A percentile compares a stretch with the other conserved stretches of the same genome.
These are phyloP conservation scores for Lepisosteus osseus DNA, from an alignment of 2,113 vertebrate species.

Conservation along the genomic window DNA sequence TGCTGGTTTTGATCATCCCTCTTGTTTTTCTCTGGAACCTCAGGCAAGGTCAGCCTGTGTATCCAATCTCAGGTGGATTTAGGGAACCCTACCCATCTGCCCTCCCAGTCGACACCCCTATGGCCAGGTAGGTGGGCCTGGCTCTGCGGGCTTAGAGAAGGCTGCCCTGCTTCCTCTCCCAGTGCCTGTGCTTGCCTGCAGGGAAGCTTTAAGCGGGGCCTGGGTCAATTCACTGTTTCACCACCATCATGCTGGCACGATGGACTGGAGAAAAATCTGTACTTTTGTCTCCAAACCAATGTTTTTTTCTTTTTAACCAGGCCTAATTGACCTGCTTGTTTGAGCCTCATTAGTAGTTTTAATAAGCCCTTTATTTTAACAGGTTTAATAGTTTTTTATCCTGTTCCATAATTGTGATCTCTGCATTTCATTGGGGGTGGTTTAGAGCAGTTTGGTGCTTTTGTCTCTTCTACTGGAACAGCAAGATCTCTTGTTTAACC, in stretches of 20 bases:
- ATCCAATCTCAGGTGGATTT: constrained; percentile 77
- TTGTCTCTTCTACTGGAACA: too few relatives aligned
- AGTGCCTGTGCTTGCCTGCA: constrained; percentile 42
- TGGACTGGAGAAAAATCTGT: not conserved
- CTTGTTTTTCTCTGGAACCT: constrained; percentile 71
- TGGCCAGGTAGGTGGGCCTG: constrained; percentile 74
- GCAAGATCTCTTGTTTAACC: too few relatives aligned
- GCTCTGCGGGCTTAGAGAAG: constrained; percentile 48
- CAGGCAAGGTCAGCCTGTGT: constrained; percentile 81
- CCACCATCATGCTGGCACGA: not conserved
- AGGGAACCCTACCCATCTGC: constrained; percentile 76
- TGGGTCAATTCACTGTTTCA: not conserved
- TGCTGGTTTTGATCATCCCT: constrained; percentile 60
- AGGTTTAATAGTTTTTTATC: too few relatives aligned
- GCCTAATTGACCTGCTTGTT: too few relatives aligned
- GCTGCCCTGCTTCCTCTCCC: constrained; percentile 50
- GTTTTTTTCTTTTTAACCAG: too few relatives aligned
- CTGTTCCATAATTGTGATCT: too few relatives aligned
- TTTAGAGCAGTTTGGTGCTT: too few relatives aligned
- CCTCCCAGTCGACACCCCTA: constrained; percentile 74
- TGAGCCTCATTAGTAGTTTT: too few relatives aligned
- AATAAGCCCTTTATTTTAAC: too few relatives aligned
- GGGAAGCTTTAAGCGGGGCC: not conserved
- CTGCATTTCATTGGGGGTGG: too few relatives aligned
- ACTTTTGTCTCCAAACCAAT: too few relatives aligned